These are phyloP conservation scores for Drosophila aff. DNA, from an alignment of 1,140 invertebrate genomes.

Conservation along the genomic window DNA sequence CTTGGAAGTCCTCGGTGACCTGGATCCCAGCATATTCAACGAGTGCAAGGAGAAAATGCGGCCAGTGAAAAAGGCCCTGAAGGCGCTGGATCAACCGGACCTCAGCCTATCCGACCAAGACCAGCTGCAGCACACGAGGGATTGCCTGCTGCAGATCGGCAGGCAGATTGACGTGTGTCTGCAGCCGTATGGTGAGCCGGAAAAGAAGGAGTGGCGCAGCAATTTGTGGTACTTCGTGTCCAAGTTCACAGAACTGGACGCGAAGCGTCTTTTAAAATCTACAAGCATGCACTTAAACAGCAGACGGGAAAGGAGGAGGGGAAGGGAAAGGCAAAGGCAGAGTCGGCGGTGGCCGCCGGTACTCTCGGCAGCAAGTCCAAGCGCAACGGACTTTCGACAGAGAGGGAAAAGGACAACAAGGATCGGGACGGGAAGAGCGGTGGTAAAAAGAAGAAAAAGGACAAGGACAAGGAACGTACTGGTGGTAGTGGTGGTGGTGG, in stretches of 20 bases:
- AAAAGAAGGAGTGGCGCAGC: conserved; percentile 96
- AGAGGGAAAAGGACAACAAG: conserved; percentile 66
- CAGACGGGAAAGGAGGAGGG: conserved; percentile 74
- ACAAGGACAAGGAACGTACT: conserved; percentile 63
- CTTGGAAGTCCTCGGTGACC: conserved; percentile 92
- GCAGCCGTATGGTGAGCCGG: conserved; percentile 92
- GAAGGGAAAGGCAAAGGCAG: conserved; percentile 49
- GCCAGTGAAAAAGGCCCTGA: conserved; percentile 97
- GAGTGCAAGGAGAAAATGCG: conserved; percentile 99
- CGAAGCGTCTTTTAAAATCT: conserved; percentile 96
- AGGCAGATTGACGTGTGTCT: conserved; percentile 96
- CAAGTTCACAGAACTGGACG: conserved; percentile 98
- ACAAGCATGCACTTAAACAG: conserved; percentile 94
- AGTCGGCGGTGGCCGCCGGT: neutral
- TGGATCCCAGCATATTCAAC: conserved; percentile 95
- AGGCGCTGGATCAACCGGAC: conserved; percentile 96
- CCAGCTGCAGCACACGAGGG: conserved; percentile 93
- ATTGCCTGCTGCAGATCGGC: conserved; percentile 96
- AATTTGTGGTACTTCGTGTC: conserved; percentile 99
- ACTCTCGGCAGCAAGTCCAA: conserved; percentile 41
- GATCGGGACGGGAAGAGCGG: conserved; percentile 64
- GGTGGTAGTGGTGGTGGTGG: conserved; percentile 17
- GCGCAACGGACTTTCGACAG: conserved; percentile 45
- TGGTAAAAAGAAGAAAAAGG: conserved; percentile 72
- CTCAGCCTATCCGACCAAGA: conserved; percentile 92